Evolutionary conservation across 2,888 invertebrate species (phyloP), one percentile per base, ranked within the genome.

Genomic region (Pollenia angustigena): DNA sequence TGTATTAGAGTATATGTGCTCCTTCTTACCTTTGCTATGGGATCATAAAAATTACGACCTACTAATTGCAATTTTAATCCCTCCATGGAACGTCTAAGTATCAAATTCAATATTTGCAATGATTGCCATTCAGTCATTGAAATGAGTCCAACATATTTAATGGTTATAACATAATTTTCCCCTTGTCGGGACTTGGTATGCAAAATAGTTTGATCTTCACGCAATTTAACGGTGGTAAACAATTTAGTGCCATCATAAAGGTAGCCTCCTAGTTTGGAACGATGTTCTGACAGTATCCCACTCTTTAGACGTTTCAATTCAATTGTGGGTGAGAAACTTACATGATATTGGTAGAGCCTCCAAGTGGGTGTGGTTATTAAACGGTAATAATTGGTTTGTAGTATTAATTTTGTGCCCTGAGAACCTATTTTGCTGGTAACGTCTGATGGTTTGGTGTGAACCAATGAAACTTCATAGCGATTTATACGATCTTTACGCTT

Each of bases 31-130:
- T 95, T 96, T 0, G 95, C 95, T 0, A 90, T 79, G 0, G 96
- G 95, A 93, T 97, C 97, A 89, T 95, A 97, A 89, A 95, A 97
- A 91, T 97, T 96, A 0, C 97, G 93, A 0, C 96, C 96, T 32
- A 97, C 95, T 2, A 96, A 93, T 89, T 97, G 95, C 7, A 97
- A 91, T 0, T 96, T 93, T 40, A 97, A 92, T 4, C 95, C 92
- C 0, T 94, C 94, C 92, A 93, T 92, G 0, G 92, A 90, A 40
- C 92, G 96, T 1, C 97, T 94, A 89, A 97, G 95, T 0, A 97
- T 95, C 4, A 97, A 95, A 90, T 97, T 97, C 87, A 97, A 96
- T 0, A 97, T 94, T 89, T 97, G 97, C 0, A 97, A 91, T 87
- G 96, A 96, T 50, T 96, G 95, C 72, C 95, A 95, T 88, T 97